Base-by-base conservation (phyloP, 2,113 vertebrate genomes). In the Conger conger region DNA sequence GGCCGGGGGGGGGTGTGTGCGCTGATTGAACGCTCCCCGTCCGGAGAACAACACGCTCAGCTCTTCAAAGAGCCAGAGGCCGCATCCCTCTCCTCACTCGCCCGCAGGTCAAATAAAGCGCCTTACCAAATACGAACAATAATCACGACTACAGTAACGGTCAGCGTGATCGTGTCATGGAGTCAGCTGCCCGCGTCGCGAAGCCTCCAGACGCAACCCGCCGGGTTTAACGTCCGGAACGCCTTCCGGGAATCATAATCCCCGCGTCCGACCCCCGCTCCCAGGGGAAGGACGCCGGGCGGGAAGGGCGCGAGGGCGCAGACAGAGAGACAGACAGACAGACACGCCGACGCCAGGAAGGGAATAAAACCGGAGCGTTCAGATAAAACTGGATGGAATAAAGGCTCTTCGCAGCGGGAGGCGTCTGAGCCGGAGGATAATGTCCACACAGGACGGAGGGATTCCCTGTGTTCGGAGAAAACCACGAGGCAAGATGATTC, bases 401-500 rank as follows among this genome's bases (percentile, higher is more conserved):
- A 50, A 50, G 15, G 9, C 68, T 30, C 73, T 37, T 53, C 45
- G n/a, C 37, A 30, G 35, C 18, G 23, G 73, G 38, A 37, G 38
- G 63, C 45, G 45, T 17, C 36, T 50, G 38, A 53, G 50, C 30
- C 36, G 42, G 77, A 40, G 68, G 60, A 80, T 80, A 80, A 73
- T 16, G 27, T 68, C 38, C 77, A 53, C 30, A 80, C 33, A 76
- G 53, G 54, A 76, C 54, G 17, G 17, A 15, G 76, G 33, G 45
- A 54, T 76, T 36, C 87, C 86, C 83, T 87, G 79, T 81, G 60
- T 88, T 87, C 84, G 89, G 89, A 86, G 79, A 93, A 87, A 88
- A 91, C 42, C 42, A 87, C 83, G 84, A 86, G 90, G 90, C 87
- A 87, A 87, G 90, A 83, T 84, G 89, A 90, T 37, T 92, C 91